phyloP scores from a whole-genome alignment of 2,113 vertebrate genomes.

The Vulpes lagopus region DNA sequence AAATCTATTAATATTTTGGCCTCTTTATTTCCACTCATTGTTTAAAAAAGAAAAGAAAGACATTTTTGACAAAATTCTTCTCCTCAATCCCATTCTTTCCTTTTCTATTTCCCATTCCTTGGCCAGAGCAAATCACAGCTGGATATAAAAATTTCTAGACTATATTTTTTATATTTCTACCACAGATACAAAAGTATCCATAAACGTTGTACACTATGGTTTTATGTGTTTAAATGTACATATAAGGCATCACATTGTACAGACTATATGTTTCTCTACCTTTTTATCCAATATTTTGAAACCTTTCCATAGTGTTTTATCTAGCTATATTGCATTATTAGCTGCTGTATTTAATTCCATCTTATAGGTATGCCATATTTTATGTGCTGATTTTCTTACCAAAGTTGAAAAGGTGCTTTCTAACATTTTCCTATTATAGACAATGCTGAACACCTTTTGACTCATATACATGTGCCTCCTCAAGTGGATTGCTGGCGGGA shows the following conservation, averaged over 20 bases:
- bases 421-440: background rate
- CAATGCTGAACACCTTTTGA: background rate
- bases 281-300: background rate
- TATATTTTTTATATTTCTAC: background rate
- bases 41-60: background rate
- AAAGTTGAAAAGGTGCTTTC: background rate
- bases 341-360: background rate
- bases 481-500: background rate
- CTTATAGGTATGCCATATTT: background rate
- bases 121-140: background rate
- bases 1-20: background rate
- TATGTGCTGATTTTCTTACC: conserved; percentile 2
- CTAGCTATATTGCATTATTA: background rate
- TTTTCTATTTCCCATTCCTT: background rate
- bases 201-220: background rate
- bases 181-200: background rate
- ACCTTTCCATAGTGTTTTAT: background rate
- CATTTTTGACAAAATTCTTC: background rate
- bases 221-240: background rate
- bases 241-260: background rate
- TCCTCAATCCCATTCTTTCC: background rate
- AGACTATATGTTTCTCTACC: background rate
- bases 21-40: background rate
- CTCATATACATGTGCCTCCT: background rate
- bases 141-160: background rate